Conservation (phyloP, 2,888 invertebrate genomes). For the Drosophila meridiana region DNA sequence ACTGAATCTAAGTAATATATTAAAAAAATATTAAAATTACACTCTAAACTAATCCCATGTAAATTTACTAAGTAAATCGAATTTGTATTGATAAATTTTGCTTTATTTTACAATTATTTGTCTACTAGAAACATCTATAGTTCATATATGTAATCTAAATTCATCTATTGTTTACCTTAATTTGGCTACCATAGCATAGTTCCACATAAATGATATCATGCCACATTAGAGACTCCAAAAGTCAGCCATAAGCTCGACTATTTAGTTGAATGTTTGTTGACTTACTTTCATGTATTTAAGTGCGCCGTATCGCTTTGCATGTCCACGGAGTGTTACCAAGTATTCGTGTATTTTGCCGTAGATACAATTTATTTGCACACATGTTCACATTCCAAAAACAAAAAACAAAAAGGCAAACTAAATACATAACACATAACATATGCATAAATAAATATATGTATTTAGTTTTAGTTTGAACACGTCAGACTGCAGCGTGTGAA, state of each 20-base stretch:
- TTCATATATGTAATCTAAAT: too few species aligned
- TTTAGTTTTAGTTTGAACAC: slow-evolving; percentile 57
- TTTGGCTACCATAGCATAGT: background rate
- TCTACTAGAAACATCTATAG: too few species aligned
- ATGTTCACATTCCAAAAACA: slow-evolving; percentile 70
- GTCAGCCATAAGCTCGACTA: slow-evolving; percentile 2
- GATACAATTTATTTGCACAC: slow-evolving; percentile 79
- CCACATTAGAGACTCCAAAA: background rate
- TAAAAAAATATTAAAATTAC: too few species aligned
- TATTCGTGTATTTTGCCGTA: slow-evolving; percentile 46
- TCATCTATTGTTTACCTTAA: background rate
- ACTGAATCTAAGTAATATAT: background rate
- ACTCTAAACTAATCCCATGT: too few species aligned
- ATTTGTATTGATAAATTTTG: too few species aligned
- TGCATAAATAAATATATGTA: slow-evolving; percentile 57
- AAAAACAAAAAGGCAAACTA: slow-evolving; percentile 14
- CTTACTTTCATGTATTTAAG: slow-evolving; percentile 23
- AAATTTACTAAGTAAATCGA: too few species aligned
- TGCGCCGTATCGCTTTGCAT: slow-evolving; percentile 49
- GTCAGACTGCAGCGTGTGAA: slow-evolving; percentile 42
- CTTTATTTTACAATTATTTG: too few species aligned
- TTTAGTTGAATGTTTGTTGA: slow-evolving; percentile 22
- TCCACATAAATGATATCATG: background rate
- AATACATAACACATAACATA: slow-evolving; percentile 68
- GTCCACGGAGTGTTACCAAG: slow-evolving; percentile 39